A percentile compares a stretch with the other conserved stretches of the same genome.
Evolutionary conservation across 2,888 invertebrate species (phyloP).

Genomic region (Frankliniella intonsa): DNA sequence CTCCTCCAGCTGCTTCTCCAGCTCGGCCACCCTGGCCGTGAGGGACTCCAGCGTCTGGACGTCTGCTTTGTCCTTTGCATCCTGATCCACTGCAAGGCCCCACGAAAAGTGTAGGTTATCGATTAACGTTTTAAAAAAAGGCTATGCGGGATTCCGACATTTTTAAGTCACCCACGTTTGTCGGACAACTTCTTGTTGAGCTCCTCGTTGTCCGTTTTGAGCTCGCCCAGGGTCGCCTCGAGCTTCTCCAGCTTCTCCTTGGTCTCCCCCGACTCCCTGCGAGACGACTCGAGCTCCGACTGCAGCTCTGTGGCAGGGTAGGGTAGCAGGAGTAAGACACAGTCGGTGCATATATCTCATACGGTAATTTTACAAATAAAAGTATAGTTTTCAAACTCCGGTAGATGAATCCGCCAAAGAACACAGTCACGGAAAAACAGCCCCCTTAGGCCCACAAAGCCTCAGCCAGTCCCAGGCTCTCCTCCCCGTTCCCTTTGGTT

Average conservation of each 20-base stretch:
- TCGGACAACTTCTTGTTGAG: conserved; percentile 55
- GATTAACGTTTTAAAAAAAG: background rate
- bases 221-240: conserved; percentile 57
- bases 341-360: no score
- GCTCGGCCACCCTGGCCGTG: conserved; percentile 34
- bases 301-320: conserved; percentile 52
- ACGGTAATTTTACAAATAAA: no score
- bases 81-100: background rate
- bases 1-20: conserved; percentile 44
- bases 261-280: conserved; percentile 61
- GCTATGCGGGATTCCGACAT: background rate
- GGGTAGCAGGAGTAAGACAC: background rate
- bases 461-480: no score
- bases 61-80: conserved; percentile 29
- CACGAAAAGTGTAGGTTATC: background rate
- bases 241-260: conserved; percentile 56
- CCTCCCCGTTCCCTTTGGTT: no score
- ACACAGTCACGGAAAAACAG: no score
- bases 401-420: no score
- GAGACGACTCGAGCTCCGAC: conserved; percentile 59
- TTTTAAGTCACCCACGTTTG: conserved; percentile 48
- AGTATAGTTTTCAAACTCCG: no score
- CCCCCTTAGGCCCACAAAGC: no score
- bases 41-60: conserved; percentile 31
- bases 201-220: conserved; percentile 56